Conservation (phyloP, 2,113 vertebrate species). For the Pachyramphus minor region DNA sequence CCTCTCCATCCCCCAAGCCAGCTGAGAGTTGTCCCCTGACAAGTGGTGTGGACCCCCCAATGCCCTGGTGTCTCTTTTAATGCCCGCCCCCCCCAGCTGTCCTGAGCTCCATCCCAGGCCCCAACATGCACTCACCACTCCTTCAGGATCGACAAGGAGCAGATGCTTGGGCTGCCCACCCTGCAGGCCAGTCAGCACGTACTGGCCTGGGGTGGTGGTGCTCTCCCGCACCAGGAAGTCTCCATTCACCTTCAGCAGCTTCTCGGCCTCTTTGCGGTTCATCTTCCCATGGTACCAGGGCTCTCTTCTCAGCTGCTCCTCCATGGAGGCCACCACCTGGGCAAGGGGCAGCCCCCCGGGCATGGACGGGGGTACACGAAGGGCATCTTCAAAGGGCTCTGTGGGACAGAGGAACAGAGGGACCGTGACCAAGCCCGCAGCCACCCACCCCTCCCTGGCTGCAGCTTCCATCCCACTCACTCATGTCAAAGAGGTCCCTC, state of each 20-base stretch:
- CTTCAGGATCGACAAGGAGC: conserved; percentile 94
- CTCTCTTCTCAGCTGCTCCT: conserved; percentile 89
- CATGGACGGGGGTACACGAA: conserved; percentile 62
- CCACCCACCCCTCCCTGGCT: background rate
- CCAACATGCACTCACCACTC: conserved; percentile 81
- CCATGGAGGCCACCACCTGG: conserved; percentile 79
- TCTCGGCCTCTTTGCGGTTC: conserved; percentile 88
- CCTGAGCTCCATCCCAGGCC: background rate
- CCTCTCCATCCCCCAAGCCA: background rate
- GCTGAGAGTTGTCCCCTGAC: background rate
- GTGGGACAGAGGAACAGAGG: background rate
- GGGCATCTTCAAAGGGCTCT: conserved; percentile 95
- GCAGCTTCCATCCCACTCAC: conserved; percentile 47
- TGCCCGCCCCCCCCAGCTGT: rapidly evolving
- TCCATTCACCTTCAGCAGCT: conserved; percentile 85
- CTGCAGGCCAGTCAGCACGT: conserved; percentile 93
- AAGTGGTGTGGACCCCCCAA: background rate
- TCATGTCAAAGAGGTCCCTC: conserved; percentile 95
- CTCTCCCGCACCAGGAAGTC: conserved; percentile 97
- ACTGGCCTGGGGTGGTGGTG: conserved; percentile 91
- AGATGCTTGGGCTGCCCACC: conserved; percentile 93
- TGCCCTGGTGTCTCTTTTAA: background rate
- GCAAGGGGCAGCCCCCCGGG: background rate
- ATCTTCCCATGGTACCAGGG: conserved; percentile 93
- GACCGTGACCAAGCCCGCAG: rapidly evolving